Base-by-base conservation (phyloP, 2,797 vertebrate species). In the Microchirus variegatus region DNA sequence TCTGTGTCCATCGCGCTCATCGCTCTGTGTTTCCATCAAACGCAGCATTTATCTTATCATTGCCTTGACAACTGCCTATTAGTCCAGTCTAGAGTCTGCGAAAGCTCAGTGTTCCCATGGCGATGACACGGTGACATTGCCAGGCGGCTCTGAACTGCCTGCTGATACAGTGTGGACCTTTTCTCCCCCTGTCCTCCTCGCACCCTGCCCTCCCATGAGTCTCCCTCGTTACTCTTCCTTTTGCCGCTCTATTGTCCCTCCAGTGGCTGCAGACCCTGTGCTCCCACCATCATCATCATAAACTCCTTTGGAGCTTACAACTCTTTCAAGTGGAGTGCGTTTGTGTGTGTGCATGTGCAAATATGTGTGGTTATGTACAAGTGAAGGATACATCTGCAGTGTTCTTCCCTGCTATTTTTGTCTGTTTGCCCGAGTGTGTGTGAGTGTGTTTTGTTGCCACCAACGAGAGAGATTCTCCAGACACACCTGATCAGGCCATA, bases 41-140 rank as follows among this genome's bases (percentile, higher is more conserved):
- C 85, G 60, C 82, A 80, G 80, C 87, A 89, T 91, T 90, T 88
- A 90, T 92, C 89, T 91, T 90, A 91, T 93, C 89, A 91, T 90
- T 88, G 85, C 80, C 84, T 85, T 90, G 91, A 93, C 91, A 92
- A 90, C 90, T 87, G 85, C 87, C 90, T 92, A 90, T 92, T 93
- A 90, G 87, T 89, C 84, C 78, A 78, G 82, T 85, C n/a, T n/a
- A 81, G 88, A 88, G 82, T 83, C 89, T 72, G 72, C 46, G 10
- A n/a, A n/a, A 76, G 74, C 77, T 78, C 67, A 49, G 72, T 78
- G 81, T 87, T 89, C 83, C 88, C 84, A 87, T 90, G 83, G 75
- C 77, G 86, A 90, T 91, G 90, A 93, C 91, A 93, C 75, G 55
- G 87, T 89, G 88, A 91, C 90, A 89, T 89, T 91, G 88, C 90